Evolutionary conservation across 1,140 invertebrate genomes (phyloP), one percentile per base, ranked within the genome.

Genomic region (Artemia franciscana): DNA sequence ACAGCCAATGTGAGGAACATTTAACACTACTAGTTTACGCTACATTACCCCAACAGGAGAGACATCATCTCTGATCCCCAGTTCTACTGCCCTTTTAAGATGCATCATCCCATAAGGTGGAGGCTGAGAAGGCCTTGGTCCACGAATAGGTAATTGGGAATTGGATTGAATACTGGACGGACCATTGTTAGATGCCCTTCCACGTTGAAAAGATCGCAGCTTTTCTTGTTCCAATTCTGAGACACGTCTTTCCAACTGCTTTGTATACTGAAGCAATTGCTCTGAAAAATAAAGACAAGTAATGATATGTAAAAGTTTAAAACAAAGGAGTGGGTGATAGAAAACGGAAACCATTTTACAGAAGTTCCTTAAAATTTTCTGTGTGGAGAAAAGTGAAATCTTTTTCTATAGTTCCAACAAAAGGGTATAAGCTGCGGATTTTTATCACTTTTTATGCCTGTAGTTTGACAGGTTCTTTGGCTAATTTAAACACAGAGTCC

Each of bases 181-280:
- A 24, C 63, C 66, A 15, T 64, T 60, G 60, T 62, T 67, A 56
- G 30, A 27, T 26, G 59, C 59, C 63, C 65, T 62, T 59, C 58
- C 56, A 15, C 60, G 25, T 27, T 60, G 73, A 21, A 76, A 73
- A 59, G 81, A 69, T 25, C 76, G 71, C 56, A 74, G 73, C 68
- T 84, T 85, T 69, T 86, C 88, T 65, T 89, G 84, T 73, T 93
- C 90, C 61, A 93, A 72, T 66, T 85, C 80, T 67, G 85, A 82
- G 26, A 93, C 82, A 67, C 86, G 81, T 63, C 84, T 80, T 72
- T 95, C 90, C 62, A 95, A 73, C 67, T 83, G 86, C 66, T 83
- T 77, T 4, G 93, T 88, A 70, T 95, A 94, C 66, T 88, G 85
- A 72, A 90, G 80, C 63, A 78, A 71, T 74, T 85, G 83, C 71